phyloP scores from a whole-genome alignment of 2,113 vertebrate genomes.

The Oreochromis tanganicae region DNA sequence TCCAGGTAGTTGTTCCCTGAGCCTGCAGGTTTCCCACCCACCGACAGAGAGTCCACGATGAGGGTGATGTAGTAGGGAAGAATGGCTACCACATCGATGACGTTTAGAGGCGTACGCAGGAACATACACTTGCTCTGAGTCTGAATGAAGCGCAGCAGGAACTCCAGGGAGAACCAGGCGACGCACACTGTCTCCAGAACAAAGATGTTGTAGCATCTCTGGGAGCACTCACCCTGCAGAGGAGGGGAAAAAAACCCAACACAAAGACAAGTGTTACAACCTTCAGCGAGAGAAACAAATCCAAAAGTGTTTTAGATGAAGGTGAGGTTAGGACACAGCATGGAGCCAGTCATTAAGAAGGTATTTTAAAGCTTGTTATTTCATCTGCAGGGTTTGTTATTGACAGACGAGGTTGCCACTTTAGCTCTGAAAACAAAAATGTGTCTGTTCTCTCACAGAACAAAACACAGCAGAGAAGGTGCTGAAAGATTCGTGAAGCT shows the following conservation, averaged over 20 bases:
- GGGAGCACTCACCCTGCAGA: conserved; percentile 88
- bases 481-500: conserved; percentile 14
- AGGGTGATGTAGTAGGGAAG: conserved; percentile 93
- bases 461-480: neutral
- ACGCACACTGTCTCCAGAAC: conserved; percentile 94
- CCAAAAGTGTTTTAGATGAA: neutral
- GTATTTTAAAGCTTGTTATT: neutral
- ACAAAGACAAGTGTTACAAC: neutral
- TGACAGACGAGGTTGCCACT: neutral
- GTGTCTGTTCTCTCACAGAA: neutral
- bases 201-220: conserved; percentile 86
- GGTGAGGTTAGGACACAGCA: neutral
- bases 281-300: neutral
- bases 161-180: conserved; percentile 96
- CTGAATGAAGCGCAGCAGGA: conserved; percentile 91
- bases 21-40: conserved; percentile 62
- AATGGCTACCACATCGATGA: conserved; percentile 92
- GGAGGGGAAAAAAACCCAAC: neutral
- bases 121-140: conserved; percentile 89
- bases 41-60: conserved; percentile 80
- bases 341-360: neutral
- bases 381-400: neutral
- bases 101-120: conserved; percentile 87
- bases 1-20: conserved; percentile 90
- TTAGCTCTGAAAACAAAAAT: conserved; percentile 32